Evolutionary conservation across 2,113 vertebrate species (phyloP).

Genomic region (Cebus imitator): DNA sequence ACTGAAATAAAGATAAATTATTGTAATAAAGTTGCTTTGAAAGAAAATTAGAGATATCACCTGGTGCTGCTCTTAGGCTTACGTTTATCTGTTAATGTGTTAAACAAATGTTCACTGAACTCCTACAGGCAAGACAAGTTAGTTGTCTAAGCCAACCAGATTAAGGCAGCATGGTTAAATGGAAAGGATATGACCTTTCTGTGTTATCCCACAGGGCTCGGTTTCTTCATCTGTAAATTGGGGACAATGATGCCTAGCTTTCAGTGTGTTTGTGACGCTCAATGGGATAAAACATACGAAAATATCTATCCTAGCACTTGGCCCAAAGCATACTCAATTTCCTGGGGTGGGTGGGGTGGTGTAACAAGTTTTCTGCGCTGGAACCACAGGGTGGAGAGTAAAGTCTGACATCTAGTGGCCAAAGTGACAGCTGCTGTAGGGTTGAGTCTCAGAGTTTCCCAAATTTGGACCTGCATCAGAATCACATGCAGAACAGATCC

Average conservation of each 20-base stretch:
- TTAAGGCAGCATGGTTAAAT: not conserved
- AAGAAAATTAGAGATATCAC: not conserved
- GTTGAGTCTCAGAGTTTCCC: not conserved
- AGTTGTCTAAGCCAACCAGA: not conserved
- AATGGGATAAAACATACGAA: not conserved
- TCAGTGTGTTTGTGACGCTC: not conserved
- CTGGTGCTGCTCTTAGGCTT: not conserved
- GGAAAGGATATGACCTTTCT: not conserved
- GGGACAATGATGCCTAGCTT: not conserved
- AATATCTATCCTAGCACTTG: not conserved
- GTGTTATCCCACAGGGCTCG: not conserved
- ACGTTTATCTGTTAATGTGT: not conserved
- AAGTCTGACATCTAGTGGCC: slow-evolving; percentile 64
- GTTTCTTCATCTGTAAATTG: slow-evolving; percentile 1
- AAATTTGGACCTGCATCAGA: not conserved
- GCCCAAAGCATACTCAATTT: not conserved
- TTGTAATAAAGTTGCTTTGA: not conserved
- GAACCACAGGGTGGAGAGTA: not conserved
- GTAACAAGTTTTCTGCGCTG: not conserved
- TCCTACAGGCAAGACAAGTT: not conserved
- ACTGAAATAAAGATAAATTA: not conserved
- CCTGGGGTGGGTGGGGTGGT: not conserved
- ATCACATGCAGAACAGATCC: not conserved
- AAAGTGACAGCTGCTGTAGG: not conserved
- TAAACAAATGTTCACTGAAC: not conserved